Percentiles rank a stretch among this genome's conserved stretches.
Evolutionary conservation across 2,888 invertebrate genomes (phyloP).

Genomic region (Brachypalpus laphriformis): DNA sequence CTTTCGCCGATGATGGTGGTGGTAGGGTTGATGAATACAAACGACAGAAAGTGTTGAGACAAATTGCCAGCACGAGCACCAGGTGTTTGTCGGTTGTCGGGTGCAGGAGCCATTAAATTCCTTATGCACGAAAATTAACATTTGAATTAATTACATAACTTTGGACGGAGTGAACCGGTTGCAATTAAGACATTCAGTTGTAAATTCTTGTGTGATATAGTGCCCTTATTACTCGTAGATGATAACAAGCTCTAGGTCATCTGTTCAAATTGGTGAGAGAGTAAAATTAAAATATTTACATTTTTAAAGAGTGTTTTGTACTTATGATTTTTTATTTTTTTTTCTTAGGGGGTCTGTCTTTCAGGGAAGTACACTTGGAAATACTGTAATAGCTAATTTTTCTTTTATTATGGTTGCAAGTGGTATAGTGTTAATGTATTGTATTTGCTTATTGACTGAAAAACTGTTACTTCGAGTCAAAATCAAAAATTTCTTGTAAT

Average conservation of each 20-base stretch:
- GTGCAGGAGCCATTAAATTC: conserved; percentile 7
- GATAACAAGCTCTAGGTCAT: not conserved
- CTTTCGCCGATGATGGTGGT: no score
- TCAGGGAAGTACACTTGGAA: no score
- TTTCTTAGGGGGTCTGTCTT: no score
- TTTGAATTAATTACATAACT: conserved; percentile 52
- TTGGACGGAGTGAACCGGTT: not conserved
- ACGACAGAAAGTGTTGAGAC: conserved; percentile 38
- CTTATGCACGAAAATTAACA: conserved; percentile 10
- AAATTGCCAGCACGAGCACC: conserved; percentile 44
- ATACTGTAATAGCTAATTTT: no score
- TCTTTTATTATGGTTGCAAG: no score
- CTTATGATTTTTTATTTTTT: not conserved
- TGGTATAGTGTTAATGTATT: no score
- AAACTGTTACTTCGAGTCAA: no score
- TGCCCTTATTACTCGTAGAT: not conserved
- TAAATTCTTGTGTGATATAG: not conserved
- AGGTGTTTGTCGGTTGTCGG: not conserved
- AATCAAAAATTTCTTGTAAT: no score
- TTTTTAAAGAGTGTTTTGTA: not conserved
- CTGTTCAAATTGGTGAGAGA: not conserved
- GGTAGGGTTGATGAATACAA: conserved; percentile 22
- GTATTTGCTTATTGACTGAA: no score
- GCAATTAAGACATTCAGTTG: conserved; percentile 36
- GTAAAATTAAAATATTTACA: not conserved